Base-by-base conservation (phyloP, 2,888 invertebrate genomes). In the Lacanobia wlatinum region DNA sequence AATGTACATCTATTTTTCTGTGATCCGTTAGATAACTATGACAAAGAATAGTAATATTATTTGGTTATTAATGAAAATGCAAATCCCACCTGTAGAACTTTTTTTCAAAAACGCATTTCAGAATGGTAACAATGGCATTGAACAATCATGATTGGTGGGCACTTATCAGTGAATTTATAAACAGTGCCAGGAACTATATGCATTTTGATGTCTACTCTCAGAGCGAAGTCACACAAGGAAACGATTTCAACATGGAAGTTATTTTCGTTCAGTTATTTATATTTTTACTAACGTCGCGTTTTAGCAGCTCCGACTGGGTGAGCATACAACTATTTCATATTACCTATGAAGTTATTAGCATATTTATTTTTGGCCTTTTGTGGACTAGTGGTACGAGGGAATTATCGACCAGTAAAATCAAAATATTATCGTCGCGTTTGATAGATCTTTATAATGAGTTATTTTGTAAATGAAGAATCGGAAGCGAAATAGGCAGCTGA, bases 161-260 rank as follows among this genome's bases (percentile, higher is more conserved):
- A 82, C 85, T 89, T 90, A 89, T 88, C 89, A 88, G 73, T 69
- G 63, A 83, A 80, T 88, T 89, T 82, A 87, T 89, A 92, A 91
- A 92, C 89, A 89, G 85, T 82, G 60, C 61, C 71, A 65, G 67
- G 60, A 85, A 85, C 86, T 82, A 87, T 80, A 73, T 72, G 66
- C 79, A 82, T 73, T 82, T 87, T 76, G 73, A 77, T 77, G 73
- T 82, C 77, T 79, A 86, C 81, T 73, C 70, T 83, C 80, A 71
- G 72, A 82, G 78, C 73, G 58, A 59, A 72, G 56, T 50, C 56
- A 71, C 66, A 73, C 59, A 46, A 64, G 64, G 68, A 63, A 60
- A 65, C 67, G 67, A 68, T 69, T 83, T 76, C 52, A 70, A 64
- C 62, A 73, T 58, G 73, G 83, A 86, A 71, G 87, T 91, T 90